Conservation (phyloP, 2,888 invertebrate species). For the Conomelus anceps region DNA sequence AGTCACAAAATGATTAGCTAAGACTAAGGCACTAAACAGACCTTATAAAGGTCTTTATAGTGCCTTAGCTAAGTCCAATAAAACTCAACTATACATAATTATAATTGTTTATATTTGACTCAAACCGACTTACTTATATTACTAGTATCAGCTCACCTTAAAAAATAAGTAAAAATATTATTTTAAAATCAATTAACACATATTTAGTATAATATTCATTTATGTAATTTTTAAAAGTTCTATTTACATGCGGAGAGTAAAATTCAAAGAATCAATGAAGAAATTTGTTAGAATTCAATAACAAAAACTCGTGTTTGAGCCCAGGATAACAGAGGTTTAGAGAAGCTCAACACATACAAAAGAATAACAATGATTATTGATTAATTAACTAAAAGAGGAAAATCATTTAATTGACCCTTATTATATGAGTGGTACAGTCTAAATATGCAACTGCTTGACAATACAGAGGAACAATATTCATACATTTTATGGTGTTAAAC, state of each 20-base stretch:
- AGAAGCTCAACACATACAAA: not conserved
- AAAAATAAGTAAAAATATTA: no score
- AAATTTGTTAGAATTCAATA: not conserved
- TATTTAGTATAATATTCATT: not conserved
- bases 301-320: not conserved
- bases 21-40: not conserved
- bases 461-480: not conserved
- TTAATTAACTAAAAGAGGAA: not conserved
- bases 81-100: no score
- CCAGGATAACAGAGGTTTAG: not conserved
- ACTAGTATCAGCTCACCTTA: not conserved
- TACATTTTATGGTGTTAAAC: not conserved
- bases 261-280: not conserved
- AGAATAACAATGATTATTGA: not conserved
- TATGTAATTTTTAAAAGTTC: not conserved
- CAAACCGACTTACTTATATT: not conserved
- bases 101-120: not conserved
- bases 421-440: not conserved
- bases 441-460: not conserved
- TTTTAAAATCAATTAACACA: not conserved
- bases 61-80: no score
- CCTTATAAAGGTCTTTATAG: no score
- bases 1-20: not conserved
- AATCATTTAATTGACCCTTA: not conserved
- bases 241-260: not conserved